Base-by-base conservation (phyloP, 2,888 invertebrate genomes). In the Serrognathus titanus region DNA sequence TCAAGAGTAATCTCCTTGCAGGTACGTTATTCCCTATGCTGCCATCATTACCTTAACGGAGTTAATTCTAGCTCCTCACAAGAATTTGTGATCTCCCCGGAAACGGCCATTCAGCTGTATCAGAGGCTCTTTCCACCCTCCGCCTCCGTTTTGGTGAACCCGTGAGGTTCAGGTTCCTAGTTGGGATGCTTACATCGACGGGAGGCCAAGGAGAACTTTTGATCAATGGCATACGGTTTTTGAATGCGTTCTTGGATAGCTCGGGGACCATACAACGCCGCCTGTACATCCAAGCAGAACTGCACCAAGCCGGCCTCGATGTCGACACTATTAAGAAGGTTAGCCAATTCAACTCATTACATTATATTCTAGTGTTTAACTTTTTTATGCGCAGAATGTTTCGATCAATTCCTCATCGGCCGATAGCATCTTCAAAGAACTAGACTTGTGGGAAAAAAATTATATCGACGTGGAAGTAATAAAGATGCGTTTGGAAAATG, bases 101-200 rank as follows among this genome's bases (percentile, higher is more conserved):
- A 0, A 83, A 81, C 53, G 95, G 94, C 1, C 93, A 94, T 78
- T 84, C 86, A 39, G 87, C 91, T 61, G 92, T 96, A 11, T 90
- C 94, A 1, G 96, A 96, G 75, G 94, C 96, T 0, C 83, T 96
- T 63, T 92, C 94, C 0, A 93, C 94, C 0, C 81, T 96, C 51
- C 83, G 95, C 38, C 80, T 96, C 5, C 84, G 94, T 57, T 92
- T 92, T 72, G 94, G 94, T 3, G 96, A 97, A 74, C 94, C 95
- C 0, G 94, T 95, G 5, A 85, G 95, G 71, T 96, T 96, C 78
- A 84, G 95, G 59, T 89, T 96, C 72, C 82, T 96, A 0, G 89
- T 94, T 6, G 94, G 94, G 1, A 94, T 94, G 84, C 81, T 95
- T 57, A 88, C 89, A 68, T 91, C 92, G 54, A 82, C 87, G 0